phyloP scores from a whole-genome alignment of 2,797 vertebrate species.

The Neomorphus geoffroyi region DNA sequence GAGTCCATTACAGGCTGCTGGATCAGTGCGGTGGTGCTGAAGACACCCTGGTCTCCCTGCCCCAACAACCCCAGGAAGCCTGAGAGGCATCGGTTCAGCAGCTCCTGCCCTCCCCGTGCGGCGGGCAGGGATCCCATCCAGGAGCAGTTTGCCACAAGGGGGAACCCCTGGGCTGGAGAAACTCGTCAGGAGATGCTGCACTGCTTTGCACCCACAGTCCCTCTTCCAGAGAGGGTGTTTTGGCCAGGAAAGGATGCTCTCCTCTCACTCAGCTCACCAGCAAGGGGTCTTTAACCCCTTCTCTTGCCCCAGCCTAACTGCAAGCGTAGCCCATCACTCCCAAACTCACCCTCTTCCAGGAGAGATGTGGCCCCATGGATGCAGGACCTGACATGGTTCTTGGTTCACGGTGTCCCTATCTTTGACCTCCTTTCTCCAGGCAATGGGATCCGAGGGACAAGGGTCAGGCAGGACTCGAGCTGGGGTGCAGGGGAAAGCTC shows the following conservation, averaged over 20 bases:
- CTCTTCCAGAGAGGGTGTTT: neutral
- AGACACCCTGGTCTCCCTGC: no score
- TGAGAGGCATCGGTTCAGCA: neutral
- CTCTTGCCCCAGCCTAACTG: neutral
- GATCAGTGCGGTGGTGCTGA: no score
- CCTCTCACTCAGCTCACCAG: neutral
- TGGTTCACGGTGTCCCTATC: fast-evolving
- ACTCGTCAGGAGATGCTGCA: neutral
- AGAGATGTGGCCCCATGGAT: fast-evolving
- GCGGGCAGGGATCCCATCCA: neutral
- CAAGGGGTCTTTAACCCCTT: neutral
- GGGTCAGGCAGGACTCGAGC: neutral
- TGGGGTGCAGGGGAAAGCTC: neutral
- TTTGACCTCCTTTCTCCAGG: neutral
- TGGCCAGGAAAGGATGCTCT: neutral
- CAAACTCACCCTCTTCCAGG: neutral
- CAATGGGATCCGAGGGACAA: neutral
- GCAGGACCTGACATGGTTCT: fast-evolving
- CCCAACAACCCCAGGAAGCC: neutral
- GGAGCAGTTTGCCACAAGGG: slow-evolving; percentile 52
- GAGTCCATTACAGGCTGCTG: no score
- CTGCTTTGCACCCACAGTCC: neutral
- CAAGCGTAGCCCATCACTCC: neutral
- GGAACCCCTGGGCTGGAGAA: slow-evolving; percentile 66
- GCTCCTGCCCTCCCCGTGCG: neutral